Percentiles rank a stretch among this genome's conserved stretches.
These are phyloP conservation scores for Melanostoma scalare DNA, from an alignment of 2,888 invertebrate species.

Conservation along the genomic window DNA sequence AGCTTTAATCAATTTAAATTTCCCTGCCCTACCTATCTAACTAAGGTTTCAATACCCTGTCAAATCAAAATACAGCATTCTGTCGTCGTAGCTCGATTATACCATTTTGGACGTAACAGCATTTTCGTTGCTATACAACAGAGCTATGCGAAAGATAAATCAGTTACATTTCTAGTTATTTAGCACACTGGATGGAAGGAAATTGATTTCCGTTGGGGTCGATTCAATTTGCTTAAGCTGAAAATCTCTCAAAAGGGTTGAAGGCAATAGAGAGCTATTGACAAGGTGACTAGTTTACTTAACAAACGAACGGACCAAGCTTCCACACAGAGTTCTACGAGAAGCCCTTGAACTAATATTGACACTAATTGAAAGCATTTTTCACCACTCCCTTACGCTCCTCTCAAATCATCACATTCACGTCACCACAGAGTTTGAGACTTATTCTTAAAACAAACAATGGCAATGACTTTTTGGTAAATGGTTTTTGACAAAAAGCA, in stretches of 20 bases:
- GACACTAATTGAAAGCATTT: conserved; percentile 64
- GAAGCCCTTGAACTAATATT: conserved; percentile 53
- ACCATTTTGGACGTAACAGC: conserved; percentile 23
- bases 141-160: conserved; percentile 39
- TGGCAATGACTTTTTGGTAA: conserved; percentile 20
- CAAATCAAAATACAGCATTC: conserved; percentile 29
- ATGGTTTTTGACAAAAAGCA: background rate
- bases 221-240: conserved; percentile 66
- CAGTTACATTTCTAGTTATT: conserved; percentile 39
- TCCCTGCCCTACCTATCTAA: conserved; percentile 19
- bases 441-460: conserved; percentile 38
- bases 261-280: conserved; percentile 44
- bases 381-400: background rate
- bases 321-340: conserved; percentile 31
- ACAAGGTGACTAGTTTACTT: conserved; percentile 59
- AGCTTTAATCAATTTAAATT: conserved; percentile 62
- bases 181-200: conserved; percentile 37
- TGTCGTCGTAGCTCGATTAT: conserved; percentile 21
- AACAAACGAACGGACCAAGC: conserved; percentile 49
- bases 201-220: conserved; percentile 66
- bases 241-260: conserved; percentile 64
- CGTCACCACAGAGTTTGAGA: background rate
- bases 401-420: background rate
- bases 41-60: conserved; percentile 10
- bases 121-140: background rate